Evolutionary conservation across 2,888 invertebrate genomes (phyloP).

Genomic region (Temnothorax ravouxi): DNA sequence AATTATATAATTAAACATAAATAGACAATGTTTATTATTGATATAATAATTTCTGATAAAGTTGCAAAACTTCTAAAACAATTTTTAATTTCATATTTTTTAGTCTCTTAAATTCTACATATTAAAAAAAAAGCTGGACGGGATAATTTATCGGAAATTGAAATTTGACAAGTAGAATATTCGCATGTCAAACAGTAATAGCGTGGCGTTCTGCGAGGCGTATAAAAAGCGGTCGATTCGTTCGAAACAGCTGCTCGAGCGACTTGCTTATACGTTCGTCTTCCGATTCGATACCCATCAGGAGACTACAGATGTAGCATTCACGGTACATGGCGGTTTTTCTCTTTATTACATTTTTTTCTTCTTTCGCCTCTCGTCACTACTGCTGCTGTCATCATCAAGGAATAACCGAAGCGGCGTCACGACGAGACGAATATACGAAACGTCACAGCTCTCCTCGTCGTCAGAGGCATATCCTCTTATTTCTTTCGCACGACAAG

Average conservation of each 20-base stretch:
- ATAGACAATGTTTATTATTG: no score
- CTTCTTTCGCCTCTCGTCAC: slow-evolving; percentile 34
- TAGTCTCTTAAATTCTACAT: not conserved
- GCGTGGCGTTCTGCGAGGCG: not conserved
- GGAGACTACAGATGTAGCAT: slow-evolving; percentile 63
- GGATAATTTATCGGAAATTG: slow-evolving; percentile 15
- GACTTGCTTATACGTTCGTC: slow-evolving; percentile 47
- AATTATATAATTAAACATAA: slow-evolving; percentile 11
- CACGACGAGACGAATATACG: slow-evolving; percentile 53
- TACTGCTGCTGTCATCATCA: slow-evolving; percentile 62
- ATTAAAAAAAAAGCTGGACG: not conserved
- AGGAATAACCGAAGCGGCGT: slow-evolving; percentile 61
- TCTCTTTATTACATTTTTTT: slow-evolving; percentile 54
- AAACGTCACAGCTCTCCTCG: slow-evolving; percentile 38
- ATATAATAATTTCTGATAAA: slow-evolving; percentile 5
- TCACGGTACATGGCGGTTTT: slow-evolving; percentile 61
- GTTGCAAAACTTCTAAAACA: not conserved
- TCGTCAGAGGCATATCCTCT: not conserved
- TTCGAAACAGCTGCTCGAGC: slow-evolving; percentile 36
- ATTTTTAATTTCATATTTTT: not conserved
- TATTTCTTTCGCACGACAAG: slow-evolving; percentile 12
- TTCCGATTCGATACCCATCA: slow-evolving; percentile 60
- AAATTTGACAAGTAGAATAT: slow-evolving; percentile 29
- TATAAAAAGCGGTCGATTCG: slow-evolving; percentile 48
- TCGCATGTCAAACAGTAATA: slow-evolving; percentile 54